Conservation (phyloP, 1,140 invertebrate genomes). For the Maniola jurtina region DNA sequence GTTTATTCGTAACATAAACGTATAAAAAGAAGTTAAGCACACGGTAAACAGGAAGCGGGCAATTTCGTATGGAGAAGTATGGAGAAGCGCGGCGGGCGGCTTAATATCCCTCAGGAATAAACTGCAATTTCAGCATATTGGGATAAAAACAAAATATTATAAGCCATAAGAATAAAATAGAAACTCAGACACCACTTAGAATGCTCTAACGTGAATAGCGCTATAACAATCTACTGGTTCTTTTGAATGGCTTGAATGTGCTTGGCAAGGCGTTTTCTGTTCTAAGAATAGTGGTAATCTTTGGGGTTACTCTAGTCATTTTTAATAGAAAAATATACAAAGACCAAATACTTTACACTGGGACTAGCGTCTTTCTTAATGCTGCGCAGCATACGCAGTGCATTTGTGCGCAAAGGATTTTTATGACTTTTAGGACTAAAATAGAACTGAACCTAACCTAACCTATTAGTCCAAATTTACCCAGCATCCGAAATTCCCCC, state of each 20-base stretch:
- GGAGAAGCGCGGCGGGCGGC: conserved; percentile 48
- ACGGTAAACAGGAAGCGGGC: conserved; percentile 49
- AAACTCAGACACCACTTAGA: conserved; percentile 34
- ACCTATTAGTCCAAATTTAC: too few relatives aligned
- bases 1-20: conserved; percentile 8
- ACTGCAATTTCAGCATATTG: conserved; percentile 52
- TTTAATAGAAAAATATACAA: not conserved
- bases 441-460: too few relatives aligned
- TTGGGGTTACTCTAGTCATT: not conserved
- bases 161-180: conserved; percentile 40
- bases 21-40: conserved; percentile 32
- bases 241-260: not conserved
- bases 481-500: too few relatives aligned
- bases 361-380: too few relatives aligned
- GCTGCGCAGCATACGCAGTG: too few relatives aligned
- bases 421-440: too few relatives aligned
- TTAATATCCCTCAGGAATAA: conserved; percentile 54
- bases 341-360: too few relatives aligned
- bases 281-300: not conserved
- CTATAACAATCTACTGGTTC: conserved; percentile 39
- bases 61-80: conserved; percentile 45
- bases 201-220: conserved; percentile 53
- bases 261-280: not conserved
- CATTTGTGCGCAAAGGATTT: too few relatives aligned
- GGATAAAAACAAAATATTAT: conserved; percentile 49